A percentile compares a stretch with the other conserved stretches of the same genome.
These are phyloP conservation scores for Popillia japonica DNA, from an alignment of 1,140 invertebrate genomes.

Conservation along the genomic window DNA sequence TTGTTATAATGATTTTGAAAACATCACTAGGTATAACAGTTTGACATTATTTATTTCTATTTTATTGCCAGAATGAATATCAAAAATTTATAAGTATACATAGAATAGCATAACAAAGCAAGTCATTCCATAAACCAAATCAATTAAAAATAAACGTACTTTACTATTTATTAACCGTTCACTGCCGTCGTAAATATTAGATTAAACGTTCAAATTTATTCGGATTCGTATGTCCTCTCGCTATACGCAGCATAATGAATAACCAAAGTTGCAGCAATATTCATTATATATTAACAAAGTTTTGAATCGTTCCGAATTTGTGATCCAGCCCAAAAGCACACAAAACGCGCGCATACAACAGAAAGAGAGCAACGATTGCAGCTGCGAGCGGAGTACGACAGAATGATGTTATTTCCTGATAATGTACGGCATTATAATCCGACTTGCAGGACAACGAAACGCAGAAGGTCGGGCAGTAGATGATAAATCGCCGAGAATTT, in stretches of 20 bases:
- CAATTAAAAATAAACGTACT: background rate
- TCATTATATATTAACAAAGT: constrained; percentile 29
- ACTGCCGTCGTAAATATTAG: background rate
- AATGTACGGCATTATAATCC: constrained; percentile 29
- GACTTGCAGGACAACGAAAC: constrained; percentile 25
- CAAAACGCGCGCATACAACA: background rate
- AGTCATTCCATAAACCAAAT: background rate
- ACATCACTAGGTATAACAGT: no score
- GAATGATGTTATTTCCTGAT: constrained; percentile 30
- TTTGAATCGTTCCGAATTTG: constrained; percentile 8
- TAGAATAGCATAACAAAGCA: background rate
- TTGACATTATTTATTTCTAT: no score
- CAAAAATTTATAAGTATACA: background rate
- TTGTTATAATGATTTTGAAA: no score
- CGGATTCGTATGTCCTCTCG: background rate
- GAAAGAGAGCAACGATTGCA: constrained; percentile 10
- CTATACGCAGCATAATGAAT: background rate
- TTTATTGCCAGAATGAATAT: no score
- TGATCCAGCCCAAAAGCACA: background rate
- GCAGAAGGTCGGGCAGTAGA: constrained; percentile 5
- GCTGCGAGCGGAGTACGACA: background rate
- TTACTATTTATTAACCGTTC: background rate
- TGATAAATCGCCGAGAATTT: constrained; percentile 28
- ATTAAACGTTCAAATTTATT: background rate
- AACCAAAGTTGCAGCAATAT: background rate